These are phyloP conservation scores for Chromoteleia sp. DNA, from an alignment of 2,888 invertebrate species.

Conservation along the genomic window DNA sequence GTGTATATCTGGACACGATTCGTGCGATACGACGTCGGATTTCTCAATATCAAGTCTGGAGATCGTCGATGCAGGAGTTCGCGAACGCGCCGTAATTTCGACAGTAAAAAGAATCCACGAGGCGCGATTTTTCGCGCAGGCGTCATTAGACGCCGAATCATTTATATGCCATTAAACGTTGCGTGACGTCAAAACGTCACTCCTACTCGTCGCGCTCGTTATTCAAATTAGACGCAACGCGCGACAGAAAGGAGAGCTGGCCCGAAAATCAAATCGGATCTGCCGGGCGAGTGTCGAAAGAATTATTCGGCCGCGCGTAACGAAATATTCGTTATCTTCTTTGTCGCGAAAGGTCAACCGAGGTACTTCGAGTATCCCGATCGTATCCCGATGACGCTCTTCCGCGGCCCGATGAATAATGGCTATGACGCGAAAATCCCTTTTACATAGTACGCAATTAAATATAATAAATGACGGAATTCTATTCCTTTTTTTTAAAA, in stretches of 20 bases:
- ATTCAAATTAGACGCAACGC: neutral
- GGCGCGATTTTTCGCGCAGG: neutral
- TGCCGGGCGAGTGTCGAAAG: neutral
- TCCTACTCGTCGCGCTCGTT: neutral
- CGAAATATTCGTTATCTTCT: constrained; percentile 51
- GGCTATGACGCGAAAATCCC: constrained; percentile 39
- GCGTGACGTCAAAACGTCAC: too few species aligned
- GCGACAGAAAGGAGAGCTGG: constrained; percentile 1
- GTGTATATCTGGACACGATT: constrained; percentile 7
- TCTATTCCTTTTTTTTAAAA: constrained; percentile 36
- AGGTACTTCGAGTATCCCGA: constrained; percentile 56
- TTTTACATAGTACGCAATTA: constrained; percentile 48
- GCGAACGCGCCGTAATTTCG: constrained; percentile 7
- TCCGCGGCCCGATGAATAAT: constrained; percentile 43
- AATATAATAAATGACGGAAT: constrained; percentile 40
- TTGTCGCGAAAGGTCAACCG: constrained; percentile 44
- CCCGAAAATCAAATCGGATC: constrained; percentile 15
- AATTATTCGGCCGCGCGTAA: neutral
- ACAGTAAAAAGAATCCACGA: neutral
- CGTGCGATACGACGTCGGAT: constrained; percentile 9
- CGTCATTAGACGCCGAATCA: constrained; percentile 3
- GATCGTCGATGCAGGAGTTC: constrained; percentile 16
- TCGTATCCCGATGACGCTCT: constrained; percentile 22
- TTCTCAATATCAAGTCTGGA: constrained; percentile 1
- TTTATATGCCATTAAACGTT: constrained; percentile 1